A percentile compares a stretch with the other conserved stretches of the same genome.
These are phyloP conservation scores for Trematomus loennbergii DNA, from an alignment of 2,113 vertebrate genomes.

Conservation along the genomic window DNA sequence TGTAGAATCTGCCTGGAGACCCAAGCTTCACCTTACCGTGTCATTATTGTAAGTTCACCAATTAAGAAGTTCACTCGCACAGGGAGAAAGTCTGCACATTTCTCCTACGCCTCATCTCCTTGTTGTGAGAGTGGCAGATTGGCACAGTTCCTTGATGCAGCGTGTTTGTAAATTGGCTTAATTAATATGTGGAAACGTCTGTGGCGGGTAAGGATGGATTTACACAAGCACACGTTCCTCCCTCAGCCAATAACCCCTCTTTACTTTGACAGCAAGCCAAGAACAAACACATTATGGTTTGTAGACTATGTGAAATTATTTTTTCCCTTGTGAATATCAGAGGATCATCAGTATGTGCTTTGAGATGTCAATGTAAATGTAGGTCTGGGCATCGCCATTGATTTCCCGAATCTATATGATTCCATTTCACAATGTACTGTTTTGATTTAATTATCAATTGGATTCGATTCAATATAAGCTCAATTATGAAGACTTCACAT, in stretches of 20 bases:
- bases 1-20: conserved; percentile 53
- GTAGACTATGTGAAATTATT: conserved; percentile 29
- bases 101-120: conserved; percentile 56
- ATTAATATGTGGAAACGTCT: conserved; percentile 78
- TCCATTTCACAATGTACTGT: no score
- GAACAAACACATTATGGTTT: conserved; percentile 46
- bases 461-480: no score
- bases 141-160: conserved; percentile 75
- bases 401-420: no score
- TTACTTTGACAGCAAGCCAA: conserved; percentile 69
- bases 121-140: conserved; percentile 66
- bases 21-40: conserved; percentile 60
- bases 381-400: neutral
- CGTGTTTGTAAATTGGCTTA: conserved; percentile 76
- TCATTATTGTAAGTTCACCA: conserved; percentile 68
- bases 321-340: conserved; percentile 28
- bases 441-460: no score
- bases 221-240: conserved; percentile 57
- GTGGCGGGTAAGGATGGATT: conserved; percentile 65
- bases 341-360: conserved; percentile 5
- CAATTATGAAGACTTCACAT: no score
- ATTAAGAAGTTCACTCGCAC: conserved; percentile 66
- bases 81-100: conserved; percentile 37
- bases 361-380: neutral
- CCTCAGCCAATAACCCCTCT: conserved; percentile 63